A percentile compares a stretch with the other conserved stretches of the same genome.
Evolutionary conservation across 1,140 invertebrate species (phyloP).

Genomic region (Geopemphigus sp.): DNA sequence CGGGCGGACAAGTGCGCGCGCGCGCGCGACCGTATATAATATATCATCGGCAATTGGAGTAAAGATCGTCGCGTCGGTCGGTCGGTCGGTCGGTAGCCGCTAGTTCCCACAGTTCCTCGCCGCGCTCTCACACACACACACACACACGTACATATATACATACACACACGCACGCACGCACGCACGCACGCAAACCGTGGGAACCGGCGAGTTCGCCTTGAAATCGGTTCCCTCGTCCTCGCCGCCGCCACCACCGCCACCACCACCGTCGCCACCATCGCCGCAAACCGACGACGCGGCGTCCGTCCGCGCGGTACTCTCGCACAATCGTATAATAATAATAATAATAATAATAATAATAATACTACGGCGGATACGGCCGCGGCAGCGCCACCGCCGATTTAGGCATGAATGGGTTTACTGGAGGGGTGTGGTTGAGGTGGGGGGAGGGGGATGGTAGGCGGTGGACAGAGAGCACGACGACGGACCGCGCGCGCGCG

Average conservation of each 20-base stretch:
- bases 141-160: not conserved
- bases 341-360: no score
- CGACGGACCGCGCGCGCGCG: no score
- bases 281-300: not conserved
- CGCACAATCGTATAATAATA: no score
- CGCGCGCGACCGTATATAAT: no score
- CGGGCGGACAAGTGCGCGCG: no score
- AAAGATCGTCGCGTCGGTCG: conserved; percentile 1
- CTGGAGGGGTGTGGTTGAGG: not conserved
- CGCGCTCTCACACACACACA: not conserved
- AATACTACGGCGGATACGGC: no score
- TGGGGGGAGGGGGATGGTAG: not conserved
- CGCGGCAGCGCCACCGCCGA: conserved; percentile 23
- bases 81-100: conserved; percentile 27
- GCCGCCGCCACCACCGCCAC: not conserved
- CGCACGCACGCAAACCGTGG: conserved; percentile 28
- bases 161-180: not conserved
- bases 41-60: conserved; percentile 2
- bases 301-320: conserved; percentile 20
- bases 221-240: conserved; percentile 21
- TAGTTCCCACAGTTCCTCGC: conserved; percentile 31
- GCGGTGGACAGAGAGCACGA: no score
- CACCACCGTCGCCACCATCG: not conserved
- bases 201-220: conserved; percentile 48
- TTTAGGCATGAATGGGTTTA: conserved; percentile 43